phyloP scores from a whole-genome alignment of 64 coral and sea anemone species.

The Pocillopora verrucosa region DNA sequence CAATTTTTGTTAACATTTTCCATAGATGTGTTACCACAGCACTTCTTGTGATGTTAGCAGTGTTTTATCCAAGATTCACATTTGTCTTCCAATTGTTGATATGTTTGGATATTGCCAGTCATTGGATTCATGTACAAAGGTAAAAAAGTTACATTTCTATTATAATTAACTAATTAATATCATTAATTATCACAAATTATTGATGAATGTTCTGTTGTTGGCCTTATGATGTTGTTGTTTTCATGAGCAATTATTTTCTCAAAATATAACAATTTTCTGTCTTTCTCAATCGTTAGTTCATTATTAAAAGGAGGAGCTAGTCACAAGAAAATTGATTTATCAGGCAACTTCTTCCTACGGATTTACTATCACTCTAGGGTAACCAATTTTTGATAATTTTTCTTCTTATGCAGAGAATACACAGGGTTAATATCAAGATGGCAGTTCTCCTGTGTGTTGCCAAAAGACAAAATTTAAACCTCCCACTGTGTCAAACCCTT shows the following conservation, averaged over 20 bases:
- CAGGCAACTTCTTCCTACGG: slow-evolving; percentile 59
- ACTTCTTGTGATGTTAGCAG: slow-evolving; percentile 44
- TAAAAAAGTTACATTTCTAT: not conserved
- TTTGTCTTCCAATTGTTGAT: slow-evolving; percentile 70
- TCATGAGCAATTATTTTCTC: not conserved
- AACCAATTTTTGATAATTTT: not conserved
- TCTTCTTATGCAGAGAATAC: not conserved
- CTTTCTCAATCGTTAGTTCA: slow-evolving; percentile 32
- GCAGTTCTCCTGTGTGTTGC: too few relatives aligned
- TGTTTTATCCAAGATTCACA: slow-evolving; percentile 64
- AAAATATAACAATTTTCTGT: not conserved
- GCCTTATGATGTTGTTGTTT: not conserved
- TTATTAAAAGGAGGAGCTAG: slow-evolving; percentile 57
- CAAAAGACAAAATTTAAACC: too few relatives aligned
- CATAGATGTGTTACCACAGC: slow-evolving; percentile 71
- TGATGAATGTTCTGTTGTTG: not conserved
- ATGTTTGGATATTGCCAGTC: slow-evolving; percentile 63
- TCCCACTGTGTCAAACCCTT: too few relatives aligned
- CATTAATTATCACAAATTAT: not conserved
- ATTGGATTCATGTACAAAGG: slow-evolving; percentile 82
- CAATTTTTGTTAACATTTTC: not conserved
- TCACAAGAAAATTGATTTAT: slow-evolving; percentile 68
- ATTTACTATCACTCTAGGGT: slow-evolving; percentile 61
- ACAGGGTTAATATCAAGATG: not conserved
- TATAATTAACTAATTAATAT: not conserved